Conservation (phyloP, 2,888 invertebrate species). For the Monopis laevigella region DNA sequence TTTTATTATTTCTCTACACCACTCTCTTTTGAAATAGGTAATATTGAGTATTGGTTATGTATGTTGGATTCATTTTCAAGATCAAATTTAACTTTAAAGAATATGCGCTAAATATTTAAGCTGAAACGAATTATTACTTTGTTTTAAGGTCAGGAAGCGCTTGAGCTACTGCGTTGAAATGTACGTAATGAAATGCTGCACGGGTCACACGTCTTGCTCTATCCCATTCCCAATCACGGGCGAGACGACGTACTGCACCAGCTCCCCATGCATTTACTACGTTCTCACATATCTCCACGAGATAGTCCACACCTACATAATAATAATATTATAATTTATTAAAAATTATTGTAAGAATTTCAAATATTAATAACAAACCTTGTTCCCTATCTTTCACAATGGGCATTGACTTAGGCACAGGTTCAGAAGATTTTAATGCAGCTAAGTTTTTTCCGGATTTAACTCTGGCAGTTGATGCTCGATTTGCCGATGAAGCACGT, state of each 20-base stretch:
- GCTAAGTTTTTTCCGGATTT: constrained; percentile 63
- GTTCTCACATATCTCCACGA: constrained; percentile 86
- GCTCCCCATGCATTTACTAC: constrained; percentile 87
- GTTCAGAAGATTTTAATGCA: constrained; percentile 56
- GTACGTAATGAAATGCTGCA: constrained; percentile 88
- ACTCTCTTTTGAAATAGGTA: too few species aligned
- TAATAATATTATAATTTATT: background rate
- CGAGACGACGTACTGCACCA: constrained; percentile 84
- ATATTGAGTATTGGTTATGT: too few species aligned
- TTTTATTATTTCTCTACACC: too few species aligned
- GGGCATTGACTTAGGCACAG: constrained; percentile 55
- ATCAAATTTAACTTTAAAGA: too few species aligned
- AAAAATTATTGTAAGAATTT: background rate
- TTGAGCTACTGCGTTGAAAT: constrained; percentile 82
- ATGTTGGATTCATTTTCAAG: too few species aligned
- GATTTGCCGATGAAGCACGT: constrained; percentile 55
- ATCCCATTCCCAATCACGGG: constrained; percentile 81
- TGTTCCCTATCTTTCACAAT: constrained; percentile 75
- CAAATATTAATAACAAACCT: constrained; percentile 42
- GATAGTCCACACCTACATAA: constrained; percentile 81
- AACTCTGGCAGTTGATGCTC: constrained; percentile 72
- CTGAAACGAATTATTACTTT: too few species aligned
- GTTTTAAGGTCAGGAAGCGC: constrained; percentile 79
- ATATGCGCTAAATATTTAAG: too few species aligned
- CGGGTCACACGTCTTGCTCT: constrained; percentile 82